Evolutionary conservation across 1,140 invertebrate species (phyloP).

Genomic region (Eriosoma lanigerum): DNA sequence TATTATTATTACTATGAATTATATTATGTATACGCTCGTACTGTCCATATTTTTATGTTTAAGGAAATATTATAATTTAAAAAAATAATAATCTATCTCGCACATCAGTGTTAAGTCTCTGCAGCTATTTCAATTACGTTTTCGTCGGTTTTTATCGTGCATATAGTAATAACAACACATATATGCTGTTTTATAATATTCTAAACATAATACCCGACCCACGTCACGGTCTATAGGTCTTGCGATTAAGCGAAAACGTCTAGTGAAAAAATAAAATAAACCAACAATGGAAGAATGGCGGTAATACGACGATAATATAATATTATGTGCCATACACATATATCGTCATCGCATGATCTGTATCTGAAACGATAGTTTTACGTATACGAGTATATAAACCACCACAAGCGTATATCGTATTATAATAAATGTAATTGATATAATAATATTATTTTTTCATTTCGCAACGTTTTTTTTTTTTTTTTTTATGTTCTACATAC

Average conservation of each 20-base stretch:
- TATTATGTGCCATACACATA: constrained; percentile 13
- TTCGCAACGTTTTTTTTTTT: not conserved
- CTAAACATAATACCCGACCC: not conserved
- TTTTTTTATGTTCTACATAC: no score
- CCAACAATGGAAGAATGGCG: not conserved
- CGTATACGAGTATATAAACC: not conserved
- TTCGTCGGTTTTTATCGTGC: not conserved
- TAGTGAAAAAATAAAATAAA: not conserved
- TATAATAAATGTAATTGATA: constrained; percentile 28
- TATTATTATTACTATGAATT: no score
- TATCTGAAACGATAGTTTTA: not conserved
- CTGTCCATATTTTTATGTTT: no score
- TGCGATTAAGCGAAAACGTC: constrained; percentile 13
- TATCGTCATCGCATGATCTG: constrained; percentile 19
- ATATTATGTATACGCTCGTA: no score
- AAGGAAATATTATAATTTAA: no score
- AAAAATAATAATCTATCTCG: no score
- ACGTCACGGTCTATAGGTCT: constrained; percentile 17
- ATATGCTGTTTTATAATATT: not conserved
- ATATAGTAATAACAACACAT: no score
- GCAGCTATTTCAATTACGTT: not conserved
- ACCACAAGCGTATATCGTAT: not conserved
- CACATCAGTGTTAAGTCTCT: no score
- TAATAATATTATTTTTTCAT: constrained; percentile 4
- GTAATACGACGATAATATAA: not conserved